phyloP scores from a whole-genome alignment of 2,113 vertebrate genomes.

The Percina caprodes region DNA sequence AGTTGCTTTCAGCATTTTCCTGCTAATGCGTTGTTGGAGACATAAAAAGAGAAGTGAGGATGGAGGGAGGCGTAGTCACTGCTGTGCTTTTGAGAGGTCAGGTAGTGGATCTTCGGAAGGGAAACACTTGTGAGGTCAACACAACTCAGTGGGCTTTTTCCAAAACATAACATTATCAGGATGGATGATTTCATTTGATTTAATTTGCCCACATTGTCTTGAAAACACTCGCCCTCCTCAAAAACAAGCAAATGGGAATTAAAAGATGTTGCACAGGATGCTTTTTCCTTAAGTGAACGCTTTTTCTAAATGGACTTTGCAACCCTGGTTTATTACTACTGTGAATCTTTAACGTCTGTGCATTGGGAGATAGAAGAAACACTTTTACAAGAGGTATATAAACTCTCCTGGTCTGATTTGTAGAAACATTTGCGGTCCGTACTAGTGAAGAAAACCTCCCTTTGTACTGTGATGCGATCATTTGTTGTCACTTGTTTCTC shows the following conservation, averaged over 20 bases:
- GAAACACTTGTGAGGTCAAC: conserved; percentile 25
- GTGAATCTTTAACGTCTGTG: background rate
- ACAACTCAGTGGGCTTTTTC: conserved; percentile 4
- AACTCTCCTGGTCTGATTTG: background rate
- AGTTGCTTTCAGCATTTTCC: conserved; percentile 73
- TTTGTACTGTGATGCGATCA: background rate
- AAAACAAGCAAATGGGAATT: background rate
- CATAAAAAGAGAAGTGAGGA: conserved; percentile 60
- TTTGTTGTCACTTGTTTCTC: background rate
- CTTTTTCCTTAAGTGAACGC: background rate
- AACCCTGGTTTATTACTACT: background rate
- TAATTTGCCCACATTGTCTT: conserved; percentile 14
- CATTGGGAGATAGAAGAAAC: background rate
- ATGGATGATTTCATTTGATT: conserved; percentile 10
- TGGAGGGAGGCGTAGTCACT: conserved; percentile 31
- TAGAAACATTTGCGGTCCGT: background rate
- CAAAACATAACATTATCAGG: conserved; percentile 35
- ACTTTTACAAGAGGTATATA: no score
- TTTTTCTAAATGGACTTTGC: background rate
- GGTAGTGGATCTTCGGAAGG: conserved; percentile 34
- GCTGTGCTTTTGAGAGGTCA: conserved; percentile 49
- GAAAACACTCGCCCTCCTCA: background rate
- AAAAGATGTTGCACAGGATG: conserved; percentile 1
- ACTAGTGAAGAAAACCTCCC: background rate
- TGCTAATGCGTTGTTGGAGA: conserved; percentile 65